Percentiles rank a stretch among this genome's conserved stretches.
phyloP scores from a whole-genome alignment of 92 coral and sea anemone species.

The Scolanthus callimorphus region DNA sequence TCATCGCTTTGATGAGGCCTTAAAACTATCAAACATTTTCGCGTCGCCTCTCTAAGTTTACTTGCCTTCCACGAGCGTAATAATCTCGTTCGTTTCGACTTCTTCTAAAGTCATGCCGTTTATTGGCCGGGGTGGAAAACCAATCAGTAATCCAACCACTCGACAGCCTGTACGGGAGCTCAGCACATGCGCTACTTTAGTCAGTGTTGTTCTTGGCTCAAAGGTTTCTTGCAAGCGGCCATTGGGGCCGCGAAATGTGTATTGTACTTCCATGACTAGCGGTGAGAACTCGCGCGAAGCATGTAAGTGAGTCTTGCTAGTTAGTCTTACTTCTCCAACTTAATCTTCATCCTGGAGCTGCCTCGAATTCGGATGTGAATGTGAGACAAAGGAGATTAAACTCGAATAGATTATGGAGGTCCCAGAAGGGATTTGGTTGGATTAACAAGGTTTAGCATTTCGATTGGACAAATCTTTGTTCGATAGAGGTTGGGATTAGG shows the following conservation, averaged over 20 bases:
- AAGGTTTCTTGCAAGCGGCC: conserved; percentile 18
- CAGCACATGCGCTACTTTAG: conserved; percentile 5
- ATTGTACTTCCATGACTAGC: conserved; percentile 4
- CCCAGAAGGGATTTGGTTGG: conserved; percentile 40
- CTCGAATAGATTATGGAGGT: conserved; percentile 22
- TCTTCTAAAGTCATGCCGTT: conserved; percentile 16
- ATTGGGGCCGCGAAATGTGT: conserved; percentile 18
- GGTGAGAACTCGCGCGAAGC: too few species aligned
- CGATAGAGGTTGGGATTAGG: conserved; percentile 16
- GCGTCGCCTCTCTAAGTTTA: too few species aligned
- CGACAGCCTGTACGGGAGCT: conserved; percentile 1
- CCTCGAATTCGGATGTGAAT: conserved; percentile 16
- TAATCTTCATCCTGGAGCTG: background rate
- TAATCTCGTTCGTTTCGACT: conserved; percentile 14
- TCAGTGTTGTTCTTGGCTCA: conserved; percentile 8
- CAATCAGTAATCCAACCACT: conserved; percentile 20
- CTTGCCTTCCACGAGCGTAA: conserved; percentile 38
- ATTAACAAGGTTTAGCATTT: conserved; percentile 20
- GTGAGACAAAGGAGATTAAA: conserved; percentile 37
- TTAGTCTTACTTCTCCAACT: background rate
- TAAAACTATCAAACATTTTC: too few species aligned
- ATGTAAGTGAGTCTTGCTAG: too few species aligned
- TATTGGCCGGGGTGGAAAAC: conserved; percentile 33
- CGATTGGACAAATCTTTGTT: conserved; percentile 1
- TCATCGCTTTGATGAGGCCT: too few species aligned